Conservation (phyloP, 1,140 invertebrate species). For the Diploscapter pachys region DNA sequence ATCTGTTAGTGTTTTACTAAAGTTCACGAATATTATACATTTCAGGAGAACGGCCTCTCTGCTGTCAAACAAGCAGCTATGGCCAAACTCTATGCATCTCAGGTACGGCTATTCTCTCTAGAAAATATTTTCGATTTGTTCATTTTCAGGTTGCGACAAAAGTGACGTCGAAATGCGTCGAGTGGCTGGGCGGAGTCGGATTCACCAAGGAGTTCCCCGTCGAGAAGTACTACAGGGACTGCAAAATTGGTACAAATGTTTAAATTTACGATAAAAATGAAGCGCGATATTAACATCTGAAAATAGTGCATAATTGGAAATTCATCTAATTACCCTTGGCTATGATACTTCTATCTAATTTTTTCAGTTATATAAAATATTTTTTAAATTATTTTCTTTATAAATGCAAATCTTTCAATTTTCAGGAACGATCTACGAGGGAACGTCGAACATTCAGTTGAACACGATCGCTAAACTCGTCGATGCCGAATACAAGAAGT, state of each 20-base stretch:
- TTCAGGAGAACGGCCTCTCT: conserved; percentile 65
- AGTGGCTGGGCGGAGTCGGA: conserved; percentile 95
- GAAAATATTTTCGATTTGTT: background rate
- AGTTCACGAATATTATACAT: background rate
- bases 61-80: conserved; percentile 89
- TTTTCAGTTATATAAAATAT: background rate
- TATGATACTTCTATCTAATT: too few relatives aligned
- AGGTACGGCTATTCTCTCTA: background rate
- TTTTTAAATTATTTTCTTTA: background rate
- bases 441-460: conserved; percentile 94
- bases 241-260: conserved; percentile 8
- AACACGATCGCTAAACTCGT: conserved; percentile 89
- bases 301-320: too few relatives aligned
- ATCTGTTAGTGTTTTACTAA: background rate
- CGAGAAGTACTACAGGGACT: conserved; percentile 90
- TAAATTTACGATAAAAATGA: background rate
- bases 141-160: conserved; percentile 14
- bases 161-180: conserved; percentile 73
- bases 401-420: background rate
- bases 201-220: conserved; percentile 91
- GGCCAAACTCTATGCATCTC: conserved; percentile 81
- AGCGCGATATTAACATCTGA: too few relatives aligned
- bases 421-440: conserved; percentile 81
- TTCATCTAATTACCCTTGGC: too few relatives aligned
- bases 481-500: conserved; percentile 66